Base-by-base conservation (phyloP, 2,113 vertebrate species). In the Platycercus adscitus region DNA sequence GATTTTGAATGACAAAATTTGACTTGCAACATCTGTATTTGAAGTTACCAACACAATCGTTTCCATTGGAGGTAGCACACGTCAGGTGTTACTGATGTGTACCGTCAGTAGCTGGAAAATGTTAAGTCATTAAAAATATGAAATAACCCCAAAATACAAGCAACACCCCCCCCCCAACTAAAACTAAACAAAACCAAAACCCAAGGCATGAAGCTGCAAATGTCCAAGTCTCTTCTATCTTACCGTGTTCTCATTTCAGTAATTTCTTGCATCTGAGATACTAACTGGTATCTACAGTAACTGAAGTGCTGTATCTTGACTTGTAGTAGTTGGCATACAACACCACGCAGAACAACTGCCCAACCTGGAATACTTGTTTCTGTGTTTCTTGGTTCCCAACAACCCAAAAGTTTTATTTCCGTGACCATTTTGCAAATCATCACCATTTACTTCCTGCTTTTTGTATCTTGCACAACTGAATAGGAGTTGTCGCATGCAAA, bases 161-260 rank as follows among this genome's bases (percentile, higher is more conserved):
- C 10, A 13, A 19, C n/a, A n/a, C 20, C 25, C 3, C 37, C 37
- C 16, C 28, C 20, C 6, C 31, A 43, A 47, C 56, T 58, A 39
- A 13, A 19, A 2, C 2, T 5, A n/a, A 9, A 19, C 24, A 6
- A 35, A 77, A 58, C 13, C 33, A 11, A 20, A 24, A 0, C 1
- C 10, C 23, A 41, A 76, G 19, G 10, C 39, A 9, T 6, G 19
- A 69, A 73, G 15, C 20, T 50, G 7, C 19, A 55, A 39, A 16
- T 76, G 43, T 12, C 43, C 49, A 17, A 65, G 13, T 39, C 15
- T 77, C 6, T 60, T 55, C 11, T n/a, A 24, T 37, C 17, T 35
- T 55, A 2, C 13, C 0, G 0, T 15, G 5, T 64, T 78, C 8
- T 53, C 37, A 10, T 23, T 56, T 64, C 58, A 56, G 13, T 47